phyloP scores from a whole-genome alignment of 1,140 invertebrate genomes.

The Carposina sasakii region DNA sequence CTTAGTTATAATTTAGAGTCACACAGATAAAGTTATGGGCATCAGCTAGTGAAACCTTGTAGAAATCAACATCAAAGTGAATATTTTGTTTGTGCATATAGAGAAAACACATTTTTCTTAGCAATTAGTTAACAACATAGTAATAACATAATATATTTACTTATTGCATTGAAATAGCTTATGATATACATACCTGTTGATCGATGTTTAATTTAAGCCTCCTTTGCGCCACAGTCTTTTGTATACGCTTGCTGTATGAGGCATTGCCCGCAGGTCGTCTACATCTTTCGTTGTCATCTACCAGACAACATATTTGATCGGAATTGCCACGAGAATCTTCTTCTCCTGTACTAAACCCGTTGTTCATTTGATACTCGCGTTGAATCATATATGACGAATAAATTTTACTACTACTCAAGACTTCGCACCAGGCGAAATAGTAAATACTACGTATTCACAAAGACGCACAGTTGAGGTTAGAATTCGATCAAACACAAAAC shows the following conservation, averaged over 20 bases:
- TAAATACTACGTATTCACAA: conserved; percentile 59
- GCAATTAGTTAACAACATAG: too few species aligned
- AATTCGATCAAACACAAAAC: conserved; percentile 49
- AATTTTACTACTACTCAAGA: conserved; percentile 40
- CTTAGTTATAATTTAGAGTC: too few species aligned
- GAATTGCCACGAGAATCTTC: conserved; percentile 87
- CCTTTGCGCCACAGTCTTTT: conserved; percentile 95
- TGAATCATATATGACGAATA: conserved; percentile 72
- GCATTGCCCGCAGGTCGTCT: conserved; percentile 92
- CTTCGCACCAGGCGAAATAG: conserved; percentile 42
- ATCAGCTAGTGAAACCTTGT: too few species aligned
- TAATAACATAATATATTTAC: too few species aligned
- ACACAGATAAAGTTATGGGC: too few species aligned
- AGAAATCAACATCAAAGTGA: too few species aligned
- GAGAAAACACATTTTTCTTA: too few species aligned
- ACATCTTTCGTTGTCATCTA: conserved; percentile 92
- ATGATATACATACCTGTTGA: conserved; percentile 75
- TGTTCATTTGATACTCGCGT: conserved; percentile 77
- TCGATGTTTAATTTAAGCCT: conserved; percentile 92
- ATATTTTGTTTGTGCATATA: too few species aligned
- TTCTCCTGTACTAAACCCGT: conserved; percentile 92
- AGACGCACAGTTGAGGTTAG: conserved; percentile 60
- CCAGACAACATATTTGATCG: conserved; percentile 94
- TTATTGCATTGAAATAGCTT: too few species aligned
- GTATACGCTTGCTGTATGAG: conserved; percentile 96